Evolutionary conservation across 2,888 invertebrate species (phyloP), one percentile per base, ranked within the genome.

Genomic region (Drosophila anomalipes): DNA sequence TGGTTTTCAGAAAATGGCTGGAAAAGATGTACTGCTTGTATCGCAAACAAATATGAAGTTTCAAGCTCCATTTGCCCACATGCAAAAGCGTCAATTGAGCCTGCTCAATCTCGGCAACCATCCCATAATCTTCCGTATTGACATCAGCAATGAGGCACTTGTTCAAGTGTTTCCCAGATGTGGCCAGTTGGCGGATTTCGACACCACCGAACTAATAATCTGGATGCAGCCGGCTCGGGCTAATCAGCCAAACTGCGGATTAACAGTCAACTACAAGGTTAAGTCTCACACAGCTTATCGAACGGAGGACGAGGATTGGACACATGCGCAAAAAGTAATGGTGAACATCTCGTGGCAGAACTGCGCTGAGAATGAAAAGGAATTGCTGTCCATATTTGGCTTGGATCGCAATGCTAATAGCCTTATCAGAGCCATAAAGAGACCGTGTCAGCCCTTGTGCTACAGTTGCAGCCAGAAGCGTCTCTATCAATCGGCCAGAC

Each of bases 191-290:
- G 14, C n/a, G 1, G 54, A 44, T 0, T 83, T 59, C 35, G 56
- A 70, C 14, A 83, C 79, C 35, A 58, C 26, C 14, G 86, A 83
- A 26, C n/a, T 85, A n/a, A 62, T 7, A n/a, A 32, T 85, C 6
- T n/a, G 51, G 7, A 58, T 84, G 53, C 28, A 51, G n/a, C 67
- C 83, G 0, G 12, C 54, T 2, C 0, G 0, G 0, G 5, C 4
- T 2, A 60, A 57, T 9, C 37, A 57, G 22, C 5, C 41, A 4
- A 10, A 1, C 0, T 35, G 51, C 39, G 22, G 4, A 0, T 1
- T 83, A 12, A 47, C 2, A 12, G 47, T 83, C 0, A 61, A 26
- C 10, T 58, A 71, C 32, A 52, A 10, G 9, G 5, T 26, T 0
- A 53, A 19, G 1, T 10, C 28, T 5, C 16, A 4, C 4, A 7